Percentiles rank a stretch among this genome's conserved stretches.
Evolutionary conservation across 1,140 invertebrate species (phyloP).

Genomic region (Cryptotermes secundus): DNA sequence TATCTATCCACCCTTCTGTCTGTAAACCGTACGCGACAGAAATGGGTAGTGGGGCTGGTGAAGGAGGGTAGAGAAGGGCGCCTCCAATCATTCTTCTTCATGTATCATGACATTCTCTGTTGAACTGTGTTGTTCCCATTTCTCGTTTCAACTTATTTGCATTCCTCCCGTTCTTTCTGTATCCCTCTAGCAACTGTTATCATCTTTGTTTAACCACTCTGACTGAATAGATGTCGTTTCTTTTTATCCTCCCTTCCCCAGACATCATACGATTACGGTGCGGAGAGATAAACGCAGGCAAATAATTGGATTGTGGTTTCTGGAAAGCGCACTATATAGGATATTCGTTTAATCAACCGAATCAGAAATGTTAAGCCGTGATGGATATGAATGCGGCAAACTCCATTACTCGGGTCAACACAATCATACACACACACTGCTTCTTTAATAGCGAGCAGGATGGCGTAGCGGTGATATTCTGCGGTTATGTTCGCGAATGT

Average conservation of each 20-base stretch:
- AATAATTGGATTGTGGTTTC: slow-evolving; percentile 11
- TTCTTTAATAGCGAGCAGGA: no score
- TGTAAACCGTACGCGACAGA: not conserved
- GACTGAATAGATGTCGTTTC: not conserved
- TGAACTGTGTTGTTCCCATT: slow-evolving; percentile 2
- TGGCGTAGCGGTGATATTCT: no score
- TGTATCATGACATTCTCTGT: slow-evolving; percentile 6
- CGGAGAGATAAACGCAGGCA: not conserved
- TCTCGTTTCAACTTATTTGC: slow-evolving; percentile 4
- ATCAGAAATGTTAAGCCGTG: not conserved
- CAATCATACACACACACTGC: not conserved
- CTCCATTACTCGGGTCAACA: not conserved
- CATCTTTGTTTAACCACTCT: not conserved
- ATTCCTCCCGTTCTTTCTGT: not conserved
- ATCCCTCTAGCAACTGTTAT: not conserved
- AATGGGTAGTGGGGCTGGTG: not conserved
- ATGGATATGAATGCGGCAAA: not conserved
- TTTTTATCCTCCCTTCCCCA: not conserved
- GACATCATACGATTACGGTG: slow-evolving; percentile 7
- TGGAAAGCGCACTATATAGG: not conserved
- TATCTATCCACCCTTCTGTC: not conserved
- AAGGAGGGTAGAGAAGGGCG: not conserved
- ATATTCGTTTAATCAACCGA: not conserved
- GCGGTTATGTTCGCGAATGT: no score
- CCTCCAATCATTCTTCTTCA: slow-evolving; percentile 8